Percentiles rank a stretch among this genome's conserved stretches.
phyloP scores from a whole-genome alignment of 2,113 vertebrate species.

The Holacanthus passer region DNA sequence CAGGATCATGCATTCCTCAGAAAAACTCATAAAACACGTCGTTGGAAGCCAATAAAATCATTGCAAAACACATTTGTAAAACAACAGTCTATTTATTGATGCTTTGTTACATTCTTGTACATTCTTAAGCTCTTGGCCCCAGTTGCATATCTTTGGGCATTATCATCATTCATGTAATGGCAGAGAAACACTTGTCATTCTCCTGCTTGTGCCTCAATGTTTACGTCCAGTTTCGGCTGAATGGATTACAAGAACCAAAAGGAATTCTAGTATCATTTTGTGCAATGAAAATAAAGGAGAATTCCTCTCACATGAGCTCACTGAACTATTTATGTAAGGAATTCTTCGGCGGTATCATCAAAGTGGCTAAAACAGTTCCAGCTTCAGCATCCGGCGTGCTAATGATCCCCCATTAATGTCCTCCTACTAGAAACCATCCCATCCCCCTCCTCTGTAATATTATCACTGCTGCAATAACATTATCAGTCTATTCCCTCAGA shows the following conservation, averaged over 20 bases:
- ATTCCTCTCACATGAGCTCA: constrained; percentile 40
- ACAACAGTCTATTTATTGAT: constrained; percentile 6
- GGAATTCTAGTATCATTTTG: background rate
- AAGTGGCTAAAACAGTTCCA: constrained; percentile 18
- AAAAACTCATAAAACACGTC: constrained; percentile 23
- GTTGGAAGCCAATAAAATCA: constrained; percentile 16
- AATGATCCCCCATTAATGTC: constrained; percentile 25
- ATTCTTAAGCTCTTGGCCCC: constrained; percentile 28
- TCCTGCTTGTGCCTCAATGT: background rate
- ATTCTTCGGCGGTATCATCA: constrained; percentile 28
- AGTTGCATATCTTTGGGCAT: constrained; percentile 19
- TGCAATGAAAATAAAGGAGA: constrained; percentile 31
- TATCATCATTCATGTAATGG: constrained; percentile 17
- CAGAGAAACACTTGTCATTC: constrained; percentile 31
- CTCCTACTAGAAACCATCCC: constrained; percentile 8
- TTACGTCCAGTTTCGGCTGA: constrained; percentile 19
- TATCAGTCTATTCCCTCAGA: constrained; percentile 25
- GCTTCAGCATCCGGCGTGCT: constrained; percentile 2
- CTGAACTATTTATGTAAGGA: constrained; percentile 31
- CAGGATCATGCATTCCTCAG: constrained; percentile 6
- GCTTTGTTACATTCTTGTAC: constrained; percentile 37
- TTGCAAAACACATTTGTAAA: constrained; percentile 54
- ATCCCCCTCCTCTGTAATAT: constrained; percentile 14
- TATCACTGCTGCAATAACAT: constrained; percentile 41
- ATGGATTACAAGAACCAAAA: constrained; percentile 20